Conservation (phyloP, 2,113 vertebrate genomes). For the Rhinogobius similis region DNA sequence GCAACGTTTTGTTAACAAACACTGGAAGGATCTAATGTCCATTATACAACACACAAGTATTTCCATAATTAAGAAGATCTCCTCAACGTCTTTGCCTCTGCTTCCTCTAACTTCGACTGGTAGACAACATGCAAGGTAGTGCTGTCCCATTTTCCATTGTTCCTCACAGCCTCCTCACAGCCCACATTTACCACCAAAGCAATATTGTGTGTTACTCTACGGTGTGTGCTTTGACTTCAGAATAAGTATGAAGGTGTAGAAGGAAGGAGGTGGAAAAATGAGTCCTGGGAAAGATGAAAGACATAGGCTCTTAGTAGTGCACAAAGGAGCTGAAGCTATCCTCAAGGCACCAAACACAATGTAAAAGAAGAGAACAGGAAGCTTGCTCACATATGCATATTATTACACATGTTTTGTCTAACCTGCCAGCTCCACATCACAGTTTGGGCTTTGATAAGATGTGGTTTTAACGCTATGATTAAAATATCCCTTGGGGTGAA, state of each 20-base stretch:
- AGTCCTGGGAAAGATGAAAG: slow-evolving; percentile 51
- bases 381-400: slow-evolving; percentile 22
- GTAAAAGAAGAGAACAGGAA: slow-evolving; percentile 37
- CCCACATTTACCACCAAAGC: background rate
- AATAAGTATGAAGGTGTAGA: slow-evolving; percentile 17
- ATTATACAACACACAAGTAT: background rate
- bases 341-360: slow-evolving; percentile 52
- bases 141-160: background rate
- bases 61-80: background rate
- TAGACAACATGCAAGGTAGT: background rate
- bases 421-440: slow-evolving; percentile 14
- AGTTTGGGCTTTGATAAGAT: slow-evolving; percentile 14
- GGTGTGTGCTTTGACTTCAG: slow-evolving; percentile 4
- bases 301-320: slow-evolving; percentile 26
- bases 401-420: background rate
- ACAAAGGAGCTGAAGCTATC: slow-evolving; percentile 40
- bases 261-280: slow-evolving; percentile 25
- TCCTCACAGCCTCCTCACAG: background rate
- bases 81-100: background rate
- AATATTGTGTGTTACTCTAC: background rate
- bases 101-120: background rate
- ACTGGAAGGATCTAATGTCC: too few relatives aligned
- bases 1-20: too few relatives aligned
- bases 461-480: slow-evolving; percentile 31
- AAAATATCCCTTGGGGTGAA: slow-evolving; percentile 22